These are phyloP conservation scores for Siphonodentalium dalli DNA, from an alignment of 2,888 invertebrate genomes.

Conservation along the genomic window DNA sequence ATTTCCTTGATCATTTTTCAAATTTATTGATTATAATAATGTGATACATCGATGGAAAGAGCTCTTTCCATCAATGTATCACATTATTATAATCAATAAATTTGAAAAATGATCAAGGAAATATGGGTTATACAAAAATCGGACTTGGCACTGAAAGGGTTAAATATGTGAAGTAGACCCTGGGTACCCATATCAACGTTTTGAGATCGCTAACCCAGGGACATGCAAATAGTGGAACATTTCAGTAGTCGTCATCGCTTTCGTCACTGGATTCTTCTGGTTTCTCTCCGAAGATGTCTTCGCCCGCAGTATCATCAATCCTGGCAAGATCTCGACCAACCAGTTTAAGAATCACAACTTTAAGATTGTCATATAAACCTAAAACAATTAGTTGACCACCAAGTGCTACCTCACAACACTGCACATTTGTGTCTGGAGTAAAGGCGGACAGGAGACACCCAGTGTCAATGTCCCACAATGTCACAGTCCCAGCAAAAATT, in stretches of 20 bases:
- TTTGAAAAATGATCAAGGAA: too few species aligned
- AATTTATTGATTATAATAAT: too few species aligned
- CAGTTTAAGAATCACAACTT: constrained; percentile 47
- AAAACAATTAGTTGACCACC: constrained; percentile 52
- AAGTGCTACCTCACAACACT: constrained; percentile 48
- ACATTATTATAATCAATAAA: too few species aligned
- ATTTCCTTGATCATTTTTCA: too few species aligned
- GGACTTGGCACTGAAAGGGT: too few species aligned
- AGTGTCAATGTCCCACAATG: constrained; percentile 59
- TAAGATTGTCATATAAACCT: constrained; percentile 53
- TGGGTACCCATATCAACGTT: too few species aligned
- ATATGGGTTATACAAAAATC: too few species aligned
- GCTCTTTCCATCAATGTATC: too few species aligned
- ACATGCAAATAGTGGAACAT: too few species aligned
- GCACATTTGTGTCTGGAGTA: constrained; percentile 57
- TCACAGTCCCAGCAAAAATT: constrained; percentile 59
- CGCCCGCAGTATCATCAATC: constrained; percentile 33
- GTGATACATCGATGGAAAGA: too few species aligned
- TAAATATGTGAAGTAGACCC: too few species aligned
- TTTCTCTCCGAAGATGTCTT: constrained; percentile 48
- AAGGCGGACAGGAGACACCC: constrained; percentile 51
- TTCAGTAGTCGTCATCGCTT: constrained; percentile 42
- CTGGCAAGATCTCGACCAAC: constrained; percentile 32
- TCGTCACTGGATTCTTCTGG: constrained; percentile 46
- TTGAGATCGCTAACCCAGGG: too few species aligned